Conservation (phyloP, 2,888 invertebrate species). For the Abrostola triplasia region DNA sequence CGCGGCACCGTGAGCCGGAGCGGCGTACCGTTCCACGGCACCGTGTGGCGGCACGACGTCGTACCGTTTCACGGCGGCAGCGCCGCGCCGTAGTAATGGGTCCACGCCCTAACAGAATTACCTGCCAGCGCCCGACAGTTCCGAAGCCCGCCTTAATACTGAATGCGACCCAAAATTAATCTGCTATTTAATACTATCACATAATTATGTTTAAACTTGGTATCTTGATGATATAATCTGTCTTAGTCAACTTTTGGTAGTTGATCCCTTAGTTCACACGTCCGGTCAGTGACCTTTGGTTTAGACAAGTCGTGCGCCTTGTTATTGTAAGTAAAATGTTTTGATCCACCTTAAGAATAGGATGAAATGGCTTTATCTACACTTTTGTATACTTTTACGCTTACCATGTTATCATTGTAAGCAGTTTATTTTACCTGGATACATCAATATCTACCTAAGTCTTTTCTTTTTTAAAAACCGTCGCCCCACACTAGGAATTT, state of each 20-base stretch:
- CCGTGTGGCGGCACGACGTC: too few species aligned
- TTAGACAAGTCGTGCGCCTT: conserved; percentile 2
- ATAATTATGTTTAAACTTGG: conserved; percentile 16
- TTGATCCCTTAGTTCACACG: conserved; percentile 24
- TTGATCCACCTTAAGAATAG: background rate
- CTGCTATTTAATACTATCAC: background rate
- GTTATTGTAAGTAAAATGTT: background rate
- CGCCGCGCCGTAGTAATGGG: too few species aligned
- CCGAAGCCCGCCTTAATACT: background rate
- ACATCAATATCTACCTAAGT: background rate
- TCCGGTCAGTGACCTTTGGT: conserved; percentile 21
- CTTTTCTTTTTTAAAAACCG: too few species aligned
- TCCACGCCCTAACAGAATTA: too few species aligned
- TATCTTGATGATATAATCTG: conserved; percentile 53
- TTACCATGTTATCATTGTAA: background rate
- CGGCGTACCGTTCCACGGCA: too few species aligned
- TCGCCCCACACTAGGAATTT: too few species aligned
- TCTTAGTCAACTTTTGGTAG: conserved; percentile 44
- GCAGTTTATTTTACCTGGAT: background rate
- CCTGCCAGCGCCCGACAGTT: conserved; percentile 3
- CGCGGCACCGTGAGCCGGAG: too few species aligned
- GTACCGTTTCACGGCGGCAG: too few species aligned
- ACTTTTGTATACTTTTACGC: background rate
- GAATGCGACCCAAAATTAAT: background rate
- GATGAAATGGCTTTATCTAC: background rate